These are phyloP conservation scores for Limanda limanda DNA, from an alignment of 2,113 vertebrate species.

Conservation along the genomic window DNA sequence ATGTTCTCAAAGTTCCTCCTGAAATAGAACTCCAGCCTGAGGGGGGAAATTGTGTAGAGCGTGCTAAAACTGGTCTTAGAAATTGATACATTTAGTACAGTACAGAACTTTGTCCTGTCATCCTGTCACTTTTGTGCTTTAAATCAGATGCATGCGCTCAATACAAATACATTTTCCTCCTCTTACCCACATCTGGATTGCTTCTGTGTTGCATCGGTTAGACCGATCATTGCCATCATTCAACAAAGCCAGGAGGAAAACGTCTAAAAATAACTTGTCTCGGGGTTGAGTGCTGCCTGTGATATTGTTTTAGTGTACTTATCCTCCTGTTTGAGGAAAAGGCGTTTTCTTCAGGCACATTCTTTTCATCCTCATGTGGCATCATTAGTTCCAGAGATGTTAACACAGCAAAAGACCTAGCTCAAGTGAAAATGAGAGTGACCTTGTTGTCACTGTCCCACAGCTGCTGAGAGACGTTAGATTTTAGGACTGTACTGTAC, in stretches of 20 bases:
- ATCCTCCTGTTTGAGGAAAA: slow-evolving; percentile 56
- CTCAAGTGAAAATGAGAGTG: slow-evolving; percentile 34
- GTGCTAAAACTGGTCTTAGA: slow-evolving; percentile 8
- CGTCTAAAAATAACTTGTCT: slow-evolving; percentile 1
- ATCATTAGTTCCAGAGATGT: slow-evolving; percentile 71
- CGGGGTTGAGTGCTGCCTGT: slow-evolving; percentile 21
- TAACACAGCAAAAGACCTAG: slow-evolving; percentile 35
- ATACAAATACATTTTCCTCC: not conserved
- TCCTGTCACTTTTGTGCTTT: not conserved
- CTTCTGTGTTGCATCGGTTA: not conserved
- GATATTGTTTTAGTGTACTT: slow-evolving; percentile 49
- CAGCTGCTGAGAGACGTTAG: slow-evolving; percentile 18
- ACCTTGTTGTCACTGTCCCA: slow-evolving; percentile 60
- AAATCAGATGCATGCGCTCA: not conserved
- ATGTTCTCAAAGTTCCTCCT: not conserved
- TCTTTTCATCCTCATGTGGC: slow-evolving; percentile 73
- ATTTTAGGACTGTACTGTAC: not conserved
- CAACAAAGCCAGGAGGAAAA: not conserved
- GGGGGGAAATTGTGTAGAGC: not conserved
- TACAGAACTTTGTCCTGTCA: not conserved
- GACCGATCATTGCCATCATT: not conserved
- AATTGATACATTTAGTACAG: not conserved
- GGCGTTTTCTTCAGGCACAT: slow-evolving; percentile 60
- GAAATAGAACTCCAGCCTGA: slow-evolving; percentile 14
- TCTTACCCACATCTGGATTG: not conserved